phyloP scores from a whole-genome alignment of 1,140 invertebrate genomes.

The Octopus sinensis region DNA sequence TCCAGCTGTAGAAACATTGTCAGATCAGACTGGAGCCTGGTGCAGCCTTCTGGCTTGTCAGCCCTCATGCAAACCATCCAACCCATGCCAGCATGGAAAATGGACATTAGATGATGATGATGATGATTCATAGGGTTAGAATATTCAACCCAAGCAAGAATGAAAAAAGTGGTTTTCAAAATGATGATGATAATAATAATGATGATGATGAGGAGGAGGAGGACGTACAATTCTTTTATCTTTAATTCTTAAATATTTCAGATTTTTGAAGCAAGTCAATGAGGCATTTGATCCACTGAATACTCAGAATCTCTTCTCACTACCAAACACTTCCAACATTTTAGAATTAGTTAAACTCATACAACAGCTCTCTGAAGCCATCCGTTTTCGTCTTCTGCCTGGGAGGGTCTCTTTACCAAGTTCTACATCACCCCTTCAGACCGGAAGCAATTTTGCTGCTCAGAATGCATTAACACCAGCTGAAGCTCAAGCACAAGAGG shows the following conservation, averaged over 20 bases:
- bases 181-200: no score
- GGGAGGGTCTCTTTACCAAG: conserved; percentile 31
- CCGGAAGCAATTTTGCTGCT: neutral
- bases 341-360: conserved; percentile 59
- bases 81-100: no score
- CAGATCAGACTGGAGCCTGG: no score
- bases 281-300: conserved; percentile 54
- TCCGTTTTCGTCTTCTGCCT: conserved; percentile 60
- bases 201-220: no score
- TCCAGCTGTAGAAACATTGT: no score
- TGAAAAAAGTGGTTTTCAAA: no score
- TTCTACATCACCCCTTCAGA: conserved; percentile 16
- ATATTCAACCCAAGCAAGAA: no score
- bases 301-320: conserved; percentile 28
- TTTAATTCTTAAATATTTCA: conserved; percentile 25
- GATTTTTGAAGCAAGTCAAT: conserved; percentile 50
- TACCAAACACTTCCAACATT: conserved; percentile 49
- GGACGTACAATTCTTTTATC: no score
- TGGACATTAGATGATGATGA: no score
- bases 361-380: conserved; percentile 58
- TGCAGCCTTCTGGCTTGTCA: no score
- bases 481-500: conserved; percentile 28
- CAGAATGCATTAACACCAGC: conserved; percentile 20
- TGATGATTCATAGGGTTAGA: no score
- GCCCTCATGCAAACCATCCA: no score